These are phyloP conservation scores for Megaleporinus macrocephalus DNA, from an alignment of 2,113 vertebrate species.

Conservation along the genomic window DNA sequence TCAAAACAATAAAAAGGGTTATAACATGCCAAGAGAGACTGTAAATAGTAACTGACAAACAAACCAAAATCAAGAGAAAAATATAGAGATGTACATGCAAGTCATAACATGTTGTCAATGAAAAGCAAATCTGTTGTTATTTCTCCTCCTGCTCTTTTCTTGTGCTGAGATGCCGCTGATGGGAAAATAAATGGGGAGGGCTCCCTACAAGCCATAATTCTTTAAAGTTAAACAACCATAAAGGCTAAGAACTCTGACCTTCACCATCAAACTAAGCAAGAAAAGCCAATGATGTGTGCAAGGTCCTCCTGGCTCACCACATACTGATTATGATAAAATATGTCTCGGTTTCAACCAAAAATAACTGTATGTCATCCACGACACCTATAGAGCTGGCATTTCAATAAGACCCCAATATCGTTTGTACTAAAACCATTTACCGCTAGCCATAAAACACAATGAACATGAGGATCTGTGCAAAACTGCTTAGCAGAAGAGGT, in stretches of 20 bases:
- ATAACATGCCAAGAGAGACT: too few species aligned
- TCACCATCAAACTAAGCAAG: constrained; percentile 91
- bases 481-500: neutral
- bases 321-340: constrained; percentile 95
- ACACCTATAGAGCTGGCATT: constrained; percentile 83
- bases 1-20: too few species aligned
- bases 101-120: too few species aligned
- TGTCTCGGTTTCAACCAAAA: constrained; percentile 80
- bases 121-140: too few species aligned
- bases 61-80: too few species aligned
- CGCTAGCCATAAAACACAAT: constrained; percentile 84
- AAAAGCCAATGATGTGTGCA: constrained; percentile 96
- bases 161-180: constrained; percentile 48
- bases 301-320: constrained; percentile 80
- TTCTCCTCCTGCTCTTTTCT: neutral
- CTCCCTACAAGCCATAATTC: constrained; percentile 71
- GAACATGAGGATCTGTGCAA: neutral
- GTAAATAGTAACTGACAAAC: too few species aligned
- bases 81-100: too few species aligned
- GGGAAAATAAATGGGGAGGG: constrained; percentile 58
- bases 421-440: constrained; percentile 89
- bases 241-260: constrained; percentile 95
- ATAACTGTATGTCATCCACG: constrained; percentile 85
- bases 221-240: constrained; percentile 87
- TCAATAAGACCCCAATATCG: constrained; percentile 90